Conservation (phyloP, 2,113 vertebrate species). For the Mungos mungo region DNA sequence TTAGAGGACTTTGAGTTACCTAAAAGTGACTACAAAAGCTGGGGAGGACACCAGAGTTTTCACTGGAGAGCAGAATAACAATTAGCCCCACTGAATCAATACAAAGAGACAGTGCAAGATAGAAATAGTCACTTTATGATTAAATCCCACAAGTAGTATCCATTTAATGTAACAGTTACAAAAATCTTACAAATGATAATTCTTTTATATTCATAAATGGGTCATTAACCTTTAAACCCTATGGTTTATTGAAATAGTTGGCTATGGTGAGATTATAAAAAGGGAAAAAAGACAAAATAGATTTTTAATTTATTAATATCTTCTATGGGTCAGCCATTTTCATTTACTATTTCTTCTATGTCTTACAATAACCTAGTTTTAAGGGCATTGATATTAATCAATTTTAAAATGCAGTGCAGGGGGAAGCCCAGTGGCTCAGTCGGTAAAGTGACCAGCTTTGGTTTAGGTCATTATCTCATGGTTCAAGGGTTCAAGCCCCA, state of each 20-base stretch:
- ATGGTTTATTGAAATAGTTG: background rate
- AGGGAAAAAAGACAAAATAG: background rate
- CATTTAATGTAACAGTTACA: background rate
- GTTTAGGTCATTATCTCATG: no score
- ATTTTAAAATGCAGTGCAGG: background rate
- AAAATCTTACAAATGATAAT: background rate
- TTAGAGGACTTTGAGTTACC: background rate
- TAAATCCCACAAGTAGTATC: background rate
- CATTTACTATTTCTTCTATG: background rate
- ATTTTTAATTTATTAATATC: background rate
- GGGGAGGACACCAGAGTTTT: background rate
- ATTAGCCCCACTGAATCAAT: background rate
- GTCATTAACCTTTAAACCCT: background rate
- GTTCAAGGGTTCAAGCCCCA: no score
- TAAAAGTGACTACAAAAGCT: background rate
- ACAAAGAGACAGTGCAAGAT: background rate
- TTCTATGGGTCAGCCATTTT: background rate
- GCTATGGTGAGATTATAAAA: background rate
- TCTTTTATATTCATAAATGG: background rate
- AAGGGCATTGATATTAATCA: background rate
- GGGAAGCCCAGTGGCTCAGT: no score
- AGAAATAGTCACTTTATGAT: background rate
- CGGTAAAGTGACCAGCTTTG: no score
- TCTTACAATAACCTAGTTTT: background rate
- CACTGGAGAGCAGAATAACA: background rate